Evolutionary conservation across 2,797 vertebrate species (phyloP), one percentile per base, ranked within the genome.

Genomic region (Cryptoprocta ferox): DNA sequence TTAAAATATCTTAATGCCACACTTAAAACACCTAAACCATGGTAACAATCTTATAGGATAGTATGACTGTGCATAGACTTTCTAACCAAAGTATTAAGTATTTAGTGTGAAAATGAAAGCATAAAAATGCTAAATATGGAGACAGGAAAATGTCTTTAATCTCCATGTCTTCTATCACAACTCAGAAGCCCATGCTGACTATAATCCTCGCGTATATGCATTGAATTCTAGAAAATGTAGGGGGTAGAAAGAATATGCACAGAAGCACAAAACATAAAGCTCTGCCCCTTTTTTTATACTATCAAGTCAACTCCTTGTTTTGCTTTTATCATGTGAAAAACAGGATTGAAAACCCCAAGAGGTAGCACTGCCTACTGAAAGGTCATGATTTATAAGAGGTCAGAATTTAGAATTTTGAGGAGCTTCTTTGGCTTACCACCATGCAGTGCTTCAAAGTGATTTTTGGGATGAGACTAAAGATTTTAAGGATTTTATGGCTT

Each of bases 31-130:
- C 18, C 66, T 50, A 61, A 87, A 65, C 26, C 68, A 89, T 35
- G 5, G 21, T 73, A 92, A 94, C 4, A 82, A 75, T 85, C 76
- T 84, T 81, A 89, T 0, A 32, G 61, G 87, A 83, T 66, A 96
- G 37, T 95, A 90, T 73, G 80, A 84, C 21, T 79, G 15, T 81
- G 19, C 53, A 35, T n/a, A 21, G 3, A 56, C 45, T 87, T 96
- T 81, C 28, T 45, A 48, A 94, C 14, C 16, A 63, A 56, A 68
- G 81, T 76, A 96, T 80, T 56, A 95, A 94, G 68, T 90, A 82
- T 70, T 14, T 88, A 26, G 14, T 92, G 12, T 79, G 53, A 85
- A 92, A 94, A 81, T 50, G 28, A 80, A 91, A 45, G 53, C 6
- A 76, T 59, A n/a, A 96, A 83, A 96, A 83, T 26, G 32, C 16